phyloP scores from a whole-genome alignment of 1,140 invertebrate genomes.

The Gryllus bimaculatus region DNA sequence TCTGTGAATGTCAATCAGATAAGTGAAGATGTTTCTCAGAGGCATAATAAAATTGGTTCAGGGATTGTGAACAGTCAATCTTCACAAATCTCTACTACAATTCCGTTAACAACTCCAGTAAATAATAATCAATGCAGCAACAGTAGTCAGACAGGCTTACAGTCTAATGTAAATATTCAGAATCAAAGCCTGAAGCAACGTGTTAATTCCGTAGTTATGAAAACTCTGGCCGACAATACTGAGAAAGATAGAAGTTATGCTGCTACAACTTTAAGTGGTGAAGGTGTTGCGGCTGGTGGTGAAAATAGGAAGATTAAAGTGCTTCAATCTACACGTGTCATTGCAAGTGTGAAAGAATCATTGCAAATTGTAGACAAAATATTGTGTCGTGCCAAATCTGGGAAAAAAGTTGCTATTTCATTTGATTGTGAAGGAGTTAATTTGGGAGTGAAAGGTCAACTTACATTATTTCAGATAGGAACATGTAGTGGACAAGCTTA shows the following conservation, averaged over 20 bases:
- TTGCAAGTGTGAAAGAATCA: slow-evolving; percentile 67
- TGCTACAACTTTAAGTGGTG: slow-evolving; percentile 10
- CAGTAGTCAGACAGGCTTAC: slow-evolving; percentile 24
- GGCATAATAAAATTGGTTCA: slow-evolving; percentile 30
- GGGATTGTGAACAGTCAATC: neutral
- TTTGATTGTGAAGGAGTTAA: slow-evolving; percentile 90
- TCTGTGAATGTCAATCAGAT: neutral
- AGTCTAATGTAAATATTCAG: slow-evolving; percentile 34
- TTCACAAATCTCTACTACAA: neutral
- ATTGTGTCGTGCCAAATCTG: slow-evolving; percentile 48
- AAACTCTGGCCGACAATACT: slow-evolving; percentile 81
- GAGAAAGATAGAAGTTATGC: slow-evolving; percentile 57
- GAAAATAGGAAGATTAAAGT: slow-evolving; percentile 71
- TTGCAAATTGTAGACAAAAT: slow-evolving; percentile 66
- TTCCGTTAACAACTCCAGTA: slow-evolving; percentile 23
- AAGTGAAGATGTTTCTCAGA: slow-evolving; percentile 25
- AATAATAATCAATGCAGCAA: slow-evolving; percentile 24
- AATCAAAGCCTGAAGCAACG: slow-evolving; percentile 73
- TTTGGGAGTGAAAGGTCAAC: slow-evolving; percentile 68
- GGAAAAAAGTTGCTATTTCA: slow-evolving; percentile 53
- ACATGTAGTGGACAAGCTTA: slow-evolving; percentile 67
- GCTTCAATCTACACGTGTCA: slow-evolving; percentile 67
- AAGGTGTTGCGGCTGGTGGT: slow-evolving; percentile 29
- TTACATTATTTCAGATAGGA: slow-evolving; percentile 80
- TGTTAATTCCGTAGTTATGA: slow-evolving; percentile 77